Conservation (phyloP, 1,140 invertebrate genomes). For the Colletes latitarsis region DNA sequence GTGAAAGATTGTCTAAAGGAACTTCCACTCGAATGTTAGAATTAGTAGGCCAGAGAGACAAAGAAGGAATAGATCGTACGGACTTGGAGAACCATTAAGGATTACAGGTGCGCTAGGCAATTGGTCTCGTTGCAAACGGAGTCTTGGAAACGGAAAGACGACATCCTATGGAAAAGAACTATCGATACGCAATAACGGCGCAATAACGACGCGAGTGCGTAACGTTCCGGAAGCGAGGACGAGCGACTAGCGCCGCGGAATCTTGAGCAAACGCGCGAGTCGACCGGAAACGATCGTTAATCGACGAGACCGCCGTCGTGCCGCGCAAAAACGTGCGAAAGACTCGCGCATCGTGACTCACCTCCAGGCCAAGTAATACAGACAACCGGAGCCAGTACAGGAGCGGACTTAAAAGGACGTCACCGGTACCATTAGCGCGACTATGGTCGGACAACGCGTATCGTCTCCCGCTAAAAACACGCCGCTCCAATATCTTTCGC, state of each 20-base stretch:
- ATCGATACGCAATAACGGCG: constrained; percentile 15
- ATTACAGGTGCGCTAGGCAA: too few species aligned
- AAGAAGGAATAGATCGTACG: too few species aligned
- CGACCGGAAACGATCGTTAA: constrained; percentile 72
- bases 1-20: too few species aligned
- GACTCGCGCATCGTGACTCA: constrained; percentile 69
- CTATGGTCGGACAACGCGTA: not conserved
- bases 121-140: too few species aligned
- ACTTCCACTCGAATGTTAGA: too few species aligned
- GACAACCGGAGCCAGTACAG: constrained; percentile 28
- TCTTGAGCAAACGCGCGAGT: constrained; percentile 20
- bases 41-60: too few species aligned
- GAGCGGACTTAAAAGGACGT: constrained; percentile 42
- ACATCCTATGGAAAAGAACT: too few species aligned
- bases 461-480: not conserved
- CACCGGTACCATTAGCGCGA: constrained; percentile 18
- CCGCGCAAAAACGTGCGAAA: constrained; percentile 74
- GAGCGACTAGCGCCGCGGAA: not conserved
- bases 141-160: too few species aligned
- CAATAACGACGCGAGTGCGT: constrained; percentile 11
- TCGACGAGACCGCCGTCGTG: constrained; percentile 62
- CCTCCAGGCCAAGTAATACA: constrained; percentile 59
- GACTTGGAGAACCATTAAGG: too few species aligned
- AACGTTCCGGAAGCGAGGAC: constrained; percentile 24
- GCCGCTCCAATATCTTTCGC: not conserved